Conservation (phyloP, 2,797 vertebrate genomes). For the Hapalemur alaotrensis region DNA sequence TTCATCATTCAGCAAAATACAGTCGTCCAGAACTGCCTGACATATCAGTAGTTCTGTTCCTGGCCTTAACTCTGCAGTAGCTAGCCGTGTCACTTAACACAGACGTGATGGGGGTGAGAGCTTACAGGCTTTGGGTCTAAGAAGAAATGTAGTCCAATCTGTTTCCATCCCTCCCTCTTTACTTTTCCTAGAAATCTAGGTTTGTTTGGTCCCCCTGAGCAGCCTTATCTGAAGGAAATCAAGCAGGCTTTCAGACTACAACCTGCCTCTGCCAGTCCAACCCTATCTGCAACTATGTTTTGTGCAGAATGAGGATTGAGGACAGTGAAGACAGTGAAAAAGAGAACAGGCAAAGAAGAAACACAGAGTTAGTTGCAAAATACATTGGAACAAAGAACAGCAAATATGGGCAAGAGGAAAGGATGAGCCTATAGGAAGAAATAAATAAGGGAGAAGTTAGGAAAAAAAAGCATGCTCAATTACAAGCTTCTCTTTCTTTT, state of each 20-base stretch:
- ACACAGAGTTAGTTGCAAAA: neutral
- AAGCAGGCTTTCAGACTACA: neutral
- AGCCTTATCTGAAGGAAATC: neutral
- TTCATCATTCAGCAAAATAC: slow-evolving; percentile 71
- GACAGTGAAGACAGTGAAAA: neutral
- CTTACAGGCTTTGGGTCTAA: neutral
- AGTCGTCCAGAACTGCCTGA: slow-evolving; percentile 57
- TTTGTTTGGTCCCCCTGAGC: neutral
- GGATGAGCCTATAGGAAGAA: neutral
- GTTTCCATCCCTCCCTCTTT: neutral
- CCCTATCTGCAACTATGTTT: neutral
- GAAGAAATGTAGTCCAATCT: neutral
- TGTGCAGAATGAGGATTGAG: neutral
- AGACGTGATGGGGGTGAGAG: neutral
- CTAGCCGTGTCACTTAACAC: neutral
- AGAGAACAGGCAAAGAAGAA: neutral
- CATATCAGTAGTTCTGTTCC: slow-evolving; percentile 20
- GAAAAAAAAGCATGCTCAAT: neutral
- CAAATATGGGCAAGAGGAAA: neutral
- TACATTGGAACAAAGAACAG: neutral
- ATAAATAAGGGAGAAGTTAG: neutral
- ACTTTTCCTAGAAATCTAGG: neutral
- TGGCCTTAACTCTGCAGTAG: slow-evolving; percentile 20
- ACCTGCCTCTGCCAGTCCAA: neutral
- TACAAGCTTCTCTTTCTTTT: neutral